Evolutionary conservation across 1,140 invertebrate species (phyloP).

Genomic region (Glomeris maerens): DNA sequence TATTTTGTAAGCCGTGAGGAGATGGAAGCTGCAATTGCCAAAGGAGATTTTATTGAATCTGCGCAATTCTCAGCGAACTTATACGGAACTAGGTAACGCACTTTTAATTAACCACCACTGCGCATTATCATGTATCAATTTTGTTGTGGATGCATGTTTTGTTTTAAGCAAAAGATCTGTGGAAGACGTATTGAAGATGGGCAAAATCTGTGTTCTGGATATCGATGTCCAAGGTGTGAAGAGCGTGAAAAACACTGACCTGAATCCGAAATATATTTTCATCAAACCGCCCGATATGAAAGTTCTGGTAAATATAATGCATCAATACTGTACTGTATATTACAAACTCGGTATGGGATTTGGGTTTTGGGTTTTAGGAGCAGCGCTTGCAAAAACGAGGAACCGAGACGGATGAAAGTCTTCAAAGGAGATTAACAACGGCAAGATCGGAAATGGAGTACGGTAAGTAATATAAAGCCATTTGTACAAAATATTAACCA

Average conservation of each 20-base stretch:
- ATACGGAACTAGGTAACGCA: conserved; percentile 79
- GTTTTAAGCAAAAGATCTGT: conserved; percentile 68
- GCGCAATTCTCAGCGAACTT: conserved; percentile 84
- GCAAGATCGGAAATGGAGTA: conserved; percentile 69
- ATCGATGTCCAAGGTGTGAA: conserved; percentile 94
- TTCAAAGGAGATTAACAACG: conserved; percentile 53
- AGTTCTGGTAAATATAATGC: conserved; percentile 31
- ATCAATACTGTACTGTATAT: not conserved
- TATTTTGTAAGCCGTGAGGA: conserved; percentile 61
- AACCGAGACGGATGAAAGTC: conserved; percentile 77
- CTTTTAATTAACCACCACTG: conserved; percentile 5
- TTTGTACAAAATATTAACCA: conserved; percentile 3
- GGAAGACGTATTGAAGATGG: conserved; percentile 55
- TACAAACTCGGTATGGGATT: not conserved
- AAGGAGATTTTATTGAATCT: conserved; percentile 81
- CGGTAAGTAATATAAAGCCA: conserved; percentile 38
- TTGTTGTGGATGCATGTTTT: conserved; percentile 14
- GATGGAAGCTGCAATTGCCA: conserved; percentile 61
- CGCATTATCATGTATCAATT: not conserved
- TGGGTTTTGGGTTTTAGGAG: conserved; percentile 32
- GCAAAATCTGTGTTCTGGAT: conserved; percentile 85
- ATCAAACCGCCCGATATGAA: conserved; percentile 80
- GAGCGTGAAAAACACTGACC: conserved; percentile 65
- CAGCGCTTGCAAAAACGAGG: conserved; percentile 56
- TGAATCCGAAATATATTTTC: conserved; percentile 77